Percentiles rank a stretch among this genome's conserved stretches.
phyloP scores from a whole-genome alignment of 2,797 vertebrate genomes.

The Psittacula echo region DNA sequence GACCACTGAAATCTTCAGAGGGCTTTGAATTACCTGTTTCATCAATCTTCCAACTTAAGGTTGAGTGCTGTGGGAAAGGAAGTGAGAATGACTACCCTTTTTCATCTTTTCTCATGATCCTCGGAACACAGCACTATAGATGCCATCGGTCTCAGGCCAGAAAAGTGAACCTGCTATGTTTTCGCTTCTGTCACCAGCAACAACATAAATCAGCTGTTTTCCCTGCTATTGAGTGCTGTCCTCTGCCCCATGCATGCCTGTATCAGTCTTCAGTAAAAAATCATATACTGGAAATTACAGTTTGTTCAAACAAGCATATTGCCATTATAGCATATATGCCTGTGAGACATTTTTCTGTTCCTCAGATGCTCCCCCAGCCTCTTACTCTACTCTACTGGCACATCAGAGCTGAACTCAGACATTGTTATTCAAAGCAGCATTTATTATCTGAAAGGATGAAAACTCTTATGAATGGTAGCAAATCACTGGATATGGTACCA shows the following conservation, averaged over 20 bases:
- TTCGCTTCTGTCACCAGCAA: background rate
- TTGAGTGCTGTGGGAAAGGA: background rate
- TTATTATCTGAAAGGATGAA: background rate
- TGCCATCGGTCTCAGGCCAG: background rate
- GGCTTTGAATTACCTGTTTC: background rate
- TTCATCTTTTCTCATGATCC: background rate
- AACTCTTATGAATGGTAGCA: background rate
- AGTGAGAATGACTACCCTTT: background rate
- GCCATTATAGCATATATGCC: background rate
- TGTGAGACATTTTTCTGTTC: background rate
- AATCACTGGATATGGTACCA: background rate
- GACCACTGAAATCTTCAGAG: background rate
- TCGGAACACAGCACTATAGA: background rate
- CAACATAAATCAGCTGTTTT: background rate
- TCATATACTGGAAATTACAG: background rate
- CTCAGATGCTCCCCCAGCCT: background rate
- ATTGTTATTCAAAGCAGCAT: background rate
- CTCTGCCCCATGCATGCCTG: background rate
- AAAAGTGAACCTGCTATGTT: background rate
- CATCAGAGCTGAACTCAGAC: background rate
- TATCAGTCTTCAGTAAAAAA: background rate
- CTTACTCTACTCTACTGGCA: background rate
- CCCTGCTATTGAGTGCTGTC: background rate
- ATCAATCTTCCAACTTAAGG: background rate
- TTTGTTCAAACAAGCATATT: conserved; percentile 2